Evolutionary conservation across 1,140 invertebrate species (phyloP), one percentile per base, ranked within the genome.

Genomic region (Cyclina sinensis): DNA sequence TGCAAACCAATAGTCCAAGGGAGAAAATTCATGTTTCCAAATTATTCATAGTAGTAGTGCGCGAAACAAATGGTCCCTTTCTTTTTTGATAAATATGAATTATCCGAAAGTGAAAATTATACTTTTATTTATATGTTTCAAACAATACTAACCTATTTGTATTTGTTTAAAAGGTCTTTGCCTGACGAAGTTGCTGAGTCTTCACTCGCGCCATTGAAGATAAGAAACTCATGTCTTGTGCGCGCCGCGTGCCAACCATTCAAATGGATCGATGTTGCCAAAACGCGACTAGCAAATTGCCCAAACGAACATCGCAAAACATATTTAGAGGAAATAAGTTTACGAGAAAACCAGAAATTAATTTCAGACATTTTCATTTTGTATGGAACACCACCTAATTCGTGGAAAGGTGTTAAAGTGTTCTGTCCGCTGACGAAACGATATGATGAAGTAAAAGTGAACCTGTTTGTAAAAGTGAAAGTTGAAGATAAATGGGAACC

Each of bases 321-420:
- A 43, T 62, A 39, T n/a, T n/a, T 88, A 4, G 86, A 88, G 37
- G 86, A 88, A 48, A 83, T 83, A 12, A n/a, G 46, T 51, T 39
- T 88, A 48, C 39, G 37, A 51, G 85, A 88, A 30, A 76, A 81
- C 46, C 86, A 88, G 70, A 88, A 88, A 43, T n/a, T 88, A 12
- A 83, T 88, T 39, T 88, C 86, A 46, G 80, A 88, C 32, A 88
- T 88, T 27, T 88, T 82, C 48, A 37, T 88, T 39, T 21, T 83
- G 11, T 43, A 57, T 24, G 86, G 86, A n/a, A 43, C 39, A 9
- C 59, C 70, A 32, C 79, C 68, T 14, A 32, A 39, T 32, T 74
- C 78, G 12, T 88, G 86, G 68, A 39, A 27, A 24, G 86, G 86
- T 18, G 57, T 88, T 14, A 81, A 76, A 27, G 24, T 88, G 5